These are phyloP conservation scores for Alosa sapidissima DNA, from an alignment of 2,797 vertebrate genomes.

Conservation along the genomic window DNA sequence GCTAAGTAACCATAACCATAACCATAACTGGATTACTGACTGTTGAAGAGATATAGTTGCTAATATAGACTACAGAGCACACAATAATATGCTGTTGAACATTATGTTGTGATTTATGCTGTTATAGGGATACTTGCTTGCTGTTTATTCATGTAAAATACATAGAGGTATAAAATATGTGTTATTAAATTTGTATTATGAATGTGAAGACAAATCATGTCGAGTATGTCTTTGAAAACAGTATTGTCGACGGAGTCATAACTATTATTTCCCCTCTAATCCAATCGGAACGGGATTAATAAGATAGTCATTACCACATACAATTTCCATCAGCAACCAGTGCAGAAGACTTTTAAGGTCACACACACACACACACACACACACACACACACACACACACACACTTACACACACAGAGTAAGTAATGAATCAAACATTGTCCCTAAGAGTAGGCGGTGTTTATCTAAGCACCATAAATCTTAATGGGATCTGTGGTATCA, in stretches of 20 bases:
- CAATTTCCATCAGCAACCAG: conserved; percentile 50
- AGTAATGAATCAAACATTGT: conserved; percentile 59
- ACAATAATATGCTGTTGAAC: background rate
- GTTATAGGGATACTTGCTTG: background rate
- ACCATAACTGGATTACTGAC: no score
- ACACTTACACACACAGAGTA: conserved; percentile 43
- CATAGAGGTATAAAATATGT: background rate
- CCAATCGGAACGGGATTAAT: background rate
- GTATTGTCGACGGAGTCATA: background rate
- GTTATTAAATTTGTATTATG: background rate
- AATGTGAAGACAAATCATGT: background rate
- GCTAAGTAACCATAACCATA: no score
- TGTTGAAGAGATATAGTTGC: background rate
- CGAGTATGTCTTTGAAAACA: background rate
- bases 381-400: conserved; percentile 41
- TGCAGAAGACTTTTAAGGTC: conserved; percentile 46
- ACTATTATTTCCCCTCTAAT: background rate
- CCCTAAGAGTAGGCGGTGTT: conserved; percentile 62
- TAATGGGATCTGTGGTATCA: conserved; percentile 67
- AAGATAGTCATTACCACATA: conserved; percentile 40
- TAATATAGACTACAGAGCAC: background rate
- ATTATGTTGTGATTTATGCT: background rate
- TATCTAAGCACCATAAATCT: conserved; percentile 69
- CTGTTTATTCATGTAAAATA: background rate
- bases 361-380: conserved; percentile 39